phyloP scores from a whole-genome alignment of 2,113 vertebrate genomes.

The Anolis sagrei region DNA sequence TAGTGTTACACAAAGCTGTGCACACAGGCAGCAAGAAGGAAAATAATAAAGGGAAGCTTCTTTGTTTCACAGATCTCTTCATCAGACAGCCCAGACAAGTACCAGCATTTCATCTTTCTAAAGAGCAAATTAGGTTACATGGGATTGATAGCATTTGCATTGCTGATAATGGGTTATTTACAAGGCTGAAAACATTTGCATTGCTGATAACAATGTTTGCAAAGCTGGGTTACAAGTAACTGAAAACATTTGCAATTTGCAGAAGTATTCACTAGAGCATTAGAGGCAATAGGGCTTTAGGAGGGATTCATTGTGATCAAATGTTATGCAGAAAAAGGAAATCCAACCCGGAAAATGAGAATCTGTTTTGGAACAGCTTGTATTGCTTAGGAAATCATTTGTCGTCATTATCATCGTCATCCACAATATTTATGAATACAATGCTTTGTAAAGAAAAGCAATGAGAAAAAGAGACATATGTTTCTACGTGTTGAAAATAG shows the following conservation, averaged over 20 bases:
- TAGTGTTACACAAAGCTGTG: neutral
- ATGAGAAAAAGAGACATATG: neutral
- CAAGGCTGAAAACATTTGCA: slow-evolving; percentile 37
- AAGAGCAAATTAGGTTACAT: slow-evolving; percentile 30
- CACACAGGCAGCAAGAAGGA: neutral
- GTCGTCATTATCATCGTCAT: neutral
- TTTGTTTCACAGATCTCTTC: slow-evolving; percentile 12
- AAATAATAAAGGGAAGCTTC: neutral
- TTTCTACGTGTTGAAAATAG: too few relatives aligned
- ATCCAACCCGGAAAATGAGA: neutral
- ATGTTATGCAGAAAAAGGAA: neutral
- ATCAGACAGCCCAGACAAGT: neutral
- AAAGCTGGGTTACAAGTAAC: slow-evolving; percentile 37
- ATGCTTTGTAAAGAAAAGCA: neutral
- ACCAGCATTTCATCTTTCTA: slow-evolving; percentile 2
- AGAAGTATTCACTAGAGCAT: slow-evolving; percentile 16
- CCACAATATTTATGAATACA: neutral
- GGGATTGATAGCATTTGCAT: slow-evolving; percentile 31
- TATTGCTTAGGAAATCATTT: neutral
- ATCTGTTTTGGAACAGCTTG: neutral
- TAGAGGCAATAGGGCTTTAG: neutral
- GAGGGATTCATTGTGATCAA: neutral
- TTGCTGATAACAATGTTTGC: slow-evolving; percentile 31
- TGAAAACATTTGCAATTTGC: slow-evolving; percentile 40
- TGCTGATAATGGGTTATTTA: slow-evolving; percentile 38